Conservation (phyloP, 2,113 vertebrate species). For the Dascyllus trimaculatus region DNA sequence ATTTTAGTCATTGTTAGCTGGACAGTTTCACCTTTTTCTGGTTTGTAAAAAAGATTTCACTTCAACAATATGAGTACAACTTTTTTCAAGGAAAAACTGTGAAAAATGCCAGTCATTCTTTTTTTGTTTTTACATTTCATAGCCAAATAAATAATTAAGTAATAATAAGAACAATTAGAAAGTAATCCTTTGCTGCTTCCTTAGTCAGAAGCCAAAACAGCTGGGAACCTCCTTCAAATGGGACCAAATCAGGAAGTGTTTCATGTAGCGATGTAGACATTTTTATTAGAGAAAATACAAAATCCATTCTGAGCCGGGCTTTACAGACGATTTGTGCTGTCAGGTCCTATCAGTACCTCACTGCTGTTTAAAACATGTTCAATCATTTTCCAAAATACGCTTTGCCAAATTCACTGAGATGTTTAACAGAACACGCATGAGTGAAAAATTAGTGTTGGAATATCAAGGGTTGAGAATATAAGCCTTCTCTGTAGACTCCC, state of each 20-base stretch:
- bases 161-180: neutral
- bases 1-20: neutral
- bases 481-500: slow-evolving; percentile 21
- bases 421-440: neutral
- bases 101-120: neutral
- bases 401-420: neutral
- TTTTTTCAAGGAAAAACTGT: too few species aligned
- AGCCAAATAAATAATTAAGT: neutral
- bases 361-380: neutral
- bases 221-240: neutral
- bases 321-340: slow-evolving; percentile 14
- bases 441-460: slow-evolving; percentile 8
- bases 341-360: slow-evolving; percentile 7
- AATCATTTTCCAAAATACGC: slow-evolving; percentile 18
- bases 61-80: neutral
- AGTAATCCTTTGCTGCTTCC: neutral
- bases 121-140: neutral
- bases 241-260: neutral
- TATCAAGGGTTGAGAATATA: slow-evolving; percentile 29
- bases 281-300: slow-evolving; percentile 1
- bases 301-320: slow-evolving; percentile 2
- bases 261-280: neutral
- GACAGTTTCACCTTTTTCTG: neutral
- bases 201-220: neutral
- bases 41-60: neutral